Evolutionary conservation across 2,888 invertebrate species (phyloP).

Genomic region (Amphipyra berbera): DNA sequence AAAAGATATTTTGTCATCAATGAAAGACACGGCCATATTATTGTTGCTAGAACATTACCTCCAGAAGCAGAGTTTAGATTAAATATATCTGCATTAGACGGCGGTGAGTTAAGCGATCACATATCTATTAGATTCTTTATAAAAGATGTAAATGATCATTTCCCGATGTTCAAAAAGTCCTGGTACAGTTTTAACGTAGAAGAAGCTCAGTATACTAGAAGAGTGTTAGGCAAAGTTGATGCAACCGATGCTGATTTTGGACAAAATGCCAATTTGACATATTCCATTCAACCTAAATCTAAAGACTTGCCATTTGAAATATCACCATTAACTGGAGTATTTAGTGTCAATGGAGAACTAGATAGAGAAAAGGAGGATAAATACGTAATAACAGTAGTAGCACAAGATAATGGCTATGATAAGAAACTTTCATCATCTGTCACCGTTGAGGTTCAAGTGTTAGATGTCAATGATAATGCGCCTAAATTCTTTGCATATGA

Average conservation of each 20-base stretch:
- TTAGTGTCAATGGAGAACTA: constrained; percentile 93
- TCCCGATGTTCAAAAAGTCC: constrained; percentile 94
- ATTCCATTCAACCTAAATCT: constrained; percentile 88
- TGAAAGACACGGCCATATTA: constrained; percentile 93
- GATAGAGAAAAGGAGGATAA: constrained; percentile 93
- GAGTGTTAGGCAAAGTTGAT: constrained; percentile 93
- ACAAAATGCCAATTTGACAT: constrained; percentile 94
- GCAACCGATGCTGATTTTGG: constrained; percentile 95
- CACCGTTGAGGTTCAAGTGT: constrained; percentile 94
- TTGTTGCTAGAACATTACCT: constrained; percentile 92
- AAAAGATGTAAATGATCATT: constrained; percentile 95
- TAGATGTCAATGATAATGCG: constrained; percentile 95
- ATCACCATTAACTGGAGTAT: constrained; percentile 91
- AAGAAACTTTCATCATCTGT: constrained; percentile 92
- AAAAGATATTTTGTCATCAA: constrained; percentile 94
- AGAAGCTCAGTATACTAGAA: constrained; percentile 93
- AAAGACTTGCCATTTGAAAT: constrained; percentile 92
- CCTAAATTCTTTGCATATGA: constrained; percentile 95
- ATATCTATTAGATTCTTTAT: constrained; percentile 93
- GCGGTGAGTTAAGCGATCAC: constrained; percentile 93
- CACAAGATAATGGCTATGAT: constrained; percentile 92
- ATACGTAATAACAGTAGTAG: constrained; percentile 93
- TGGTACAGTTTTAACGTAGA: constrained; percentile 95
- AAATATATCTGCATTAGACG: constrained; percentile 94
- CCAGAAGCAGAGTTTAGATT: constrained; percentile 94